These are phyloP conservation scores for Tinamus guttatus DNA, from an alignment of 2,113 vertebrate species.

Conservation along the genomic window DNA sequence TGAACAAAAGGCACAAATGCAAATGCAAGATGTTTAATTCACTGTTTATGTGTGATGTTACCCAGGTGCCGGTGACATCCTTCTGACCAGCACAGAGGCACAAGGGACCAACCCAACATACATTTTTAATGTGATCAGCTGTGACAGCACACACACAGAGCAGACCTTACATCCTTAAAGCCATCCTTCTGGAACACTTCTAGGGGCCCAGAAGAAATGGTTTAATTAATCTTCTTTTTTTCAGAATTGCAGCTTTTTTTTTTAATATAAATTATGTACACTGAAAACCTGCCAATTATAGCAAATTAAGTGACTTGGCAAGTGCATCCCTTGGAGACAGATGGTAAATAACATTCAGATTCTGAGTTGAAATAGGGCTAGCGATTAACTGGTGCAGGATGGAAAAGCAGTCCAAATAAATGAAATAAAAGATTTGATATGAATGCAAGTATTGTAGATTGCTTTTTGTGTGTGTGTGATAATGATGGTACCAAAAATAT, in stretches of 20 bases:
- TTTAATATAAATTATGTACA: conserved; percentile 84
- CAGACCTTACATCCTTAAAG: conserved; percentile 79
- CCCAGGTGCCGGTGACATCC: conserved; percentile 81
- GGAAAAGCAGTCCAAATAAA: conserved; percentile 77
- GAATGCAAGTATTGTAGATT: conserved; percentile 54
- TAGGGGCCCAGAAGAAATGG: conserved; percentile 77
- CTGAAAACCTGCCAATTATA: conserved; percentile 86
- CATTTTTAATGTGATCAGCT: conserved; percentile 87
- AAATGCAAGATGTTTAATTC: conserved; percentile 82
- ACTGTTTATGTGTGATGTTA: conserved; percentile 81
- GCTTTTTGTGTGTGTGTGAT: conserved; percentile 22
- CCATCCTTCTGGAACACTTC: conserved; percentile 80
- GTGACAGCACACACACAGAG: conserved; percentile 77
- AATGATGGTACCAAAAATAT: conserved; percentile 67
- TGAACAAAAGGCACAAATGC: conserved; percentile 81
- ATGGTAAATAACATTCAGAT: conserved; percentile 87
- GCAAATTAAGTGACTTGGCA: conserved; percentile 86
- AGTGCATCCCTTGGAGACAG: conserved; percentile 81
- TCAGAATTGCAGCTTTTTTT: conserved; percentile 71
- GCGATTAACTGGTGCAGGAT: conserved; percentile 78
- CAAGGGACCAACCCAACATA: conserved; percentile 79
- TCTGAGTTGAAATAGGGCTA: conserved; percentile 81
- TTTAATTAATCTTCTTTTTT: conserved; percentile 84
- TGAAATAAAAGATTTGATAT: conserved; percentile 77
- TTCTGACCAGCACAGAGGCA: conserved; percentile 76